Percentiles rank a stretch among this genome's conserved stretches.
Conservation (phyloP, 2,888 invertebrate species). For the Prenolepis imparis region DNA sequence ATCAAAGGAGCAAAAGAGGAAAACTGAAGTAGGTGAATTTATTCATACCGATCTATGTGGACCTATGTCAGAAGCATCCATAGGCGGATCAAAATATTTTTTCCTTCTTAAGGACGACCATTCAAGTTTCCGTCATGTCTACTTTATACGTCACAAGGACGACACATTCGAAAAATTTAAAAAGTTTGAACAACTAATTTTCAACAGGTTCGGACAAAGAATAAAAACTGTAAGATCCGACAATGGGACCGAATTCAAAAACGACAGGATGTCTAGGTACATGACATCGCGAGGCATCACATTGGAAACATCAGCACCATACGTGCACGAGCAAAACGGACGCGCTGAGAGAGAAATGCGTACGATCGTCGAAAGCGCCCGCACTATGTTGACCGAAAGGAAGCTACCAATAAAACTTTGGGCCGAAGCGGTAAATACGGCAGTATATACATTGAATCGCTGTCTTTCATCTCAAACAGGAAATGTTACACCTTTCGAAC, state of each 20-base stretch:
- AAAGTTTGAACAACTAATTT: background rate
- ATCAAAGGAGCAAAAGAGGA: background rate
- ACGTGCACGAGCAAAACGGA: too few relatives aligned
- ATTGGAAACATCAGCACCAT: too few relatives aligned
- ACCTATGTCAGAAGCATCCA: background rate
- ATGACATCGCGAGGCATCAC: too few relatives aligned
- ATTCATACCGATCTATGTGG: background rate
- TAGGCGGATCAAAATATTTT: background rate
- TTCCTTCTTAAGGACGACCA: background rate
- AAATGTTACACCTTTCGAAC: background rate
- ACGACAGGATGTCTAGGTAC: too few relatives aligned
- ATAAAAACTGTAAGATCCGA: background rate
- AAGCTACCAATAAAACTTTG: background rate
- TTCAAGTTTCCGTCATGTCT: background rate
- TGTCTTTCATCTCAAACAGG: background rate
- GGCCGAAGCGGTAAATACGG: background rate
- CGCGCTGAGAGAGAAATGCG: too few relatives aligned
- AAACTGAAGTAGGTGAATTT: background rate
- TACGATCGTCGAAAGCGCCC: background rate
- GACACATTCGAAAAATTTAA: slow-evolving; percentile 1
- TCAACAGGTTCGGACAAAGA: background rate
- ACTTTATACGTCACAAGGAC: background rate
- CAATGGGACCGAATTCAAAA: background rate
- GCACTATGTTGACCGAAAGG: background rate
- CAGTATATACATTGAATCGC: background rate